These are phyloP conservation scores for Hippotragus niger DNA, from an alignment of 2,113 vertebrate species.

Conservation along the genomic window DNA sequence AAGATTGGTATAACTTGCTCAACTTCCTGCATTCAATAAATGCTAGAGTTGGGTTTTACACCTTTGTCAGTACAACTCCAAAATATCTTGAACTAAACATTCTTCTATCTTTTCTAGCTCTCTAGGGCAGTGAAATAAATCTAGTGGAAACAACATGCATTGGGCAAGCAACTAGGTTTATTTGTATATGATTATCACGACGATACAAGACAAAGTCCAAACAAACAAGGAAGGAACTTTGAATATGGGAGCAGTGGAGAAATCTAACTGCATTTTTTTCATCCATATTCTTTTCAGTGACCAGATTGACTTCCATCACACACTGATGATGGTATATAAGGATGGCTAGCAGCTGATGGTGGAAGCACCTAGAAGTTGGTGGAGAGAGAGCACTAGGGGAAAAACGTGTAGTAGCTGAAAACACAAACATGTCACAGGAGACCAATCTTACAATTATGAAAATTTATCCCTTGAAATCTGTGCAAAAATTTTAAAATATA, in stretches of 20 bases:
- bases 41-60: not conserved
- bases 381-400: not conserved
- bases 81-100: not conserved
- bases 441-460: not conserved
- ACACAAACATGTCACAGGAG: rapidly evolving
- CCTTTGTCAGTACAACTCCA: not conserved
- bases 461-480: not conserved
- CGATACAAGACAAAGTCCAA: not conserved
- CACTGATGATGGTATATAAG: not conserved
- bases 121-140: not conserved
- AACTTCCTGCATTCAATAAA: not conserved
- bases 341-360: not conserved
- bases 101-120: not conserved
- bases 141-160: not conserved
- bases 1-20: not conserved
- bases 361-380: not conserved
- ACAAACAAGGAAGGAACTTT: not conserved
- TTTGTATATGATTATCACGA: not conserved
- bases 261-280: not conserved
- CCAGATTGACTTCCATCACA: not conserved
- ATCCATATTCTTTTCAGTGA: not conserved
- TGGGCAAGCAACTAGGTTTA: not conserved
- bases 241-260: not conserved
- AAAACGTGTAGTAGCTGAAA: not conserved
- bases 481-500: not conserved